Conservation (phyloP, 2,113 vertebrate genomes). For the Ammospiza caudacuta region DNA sequence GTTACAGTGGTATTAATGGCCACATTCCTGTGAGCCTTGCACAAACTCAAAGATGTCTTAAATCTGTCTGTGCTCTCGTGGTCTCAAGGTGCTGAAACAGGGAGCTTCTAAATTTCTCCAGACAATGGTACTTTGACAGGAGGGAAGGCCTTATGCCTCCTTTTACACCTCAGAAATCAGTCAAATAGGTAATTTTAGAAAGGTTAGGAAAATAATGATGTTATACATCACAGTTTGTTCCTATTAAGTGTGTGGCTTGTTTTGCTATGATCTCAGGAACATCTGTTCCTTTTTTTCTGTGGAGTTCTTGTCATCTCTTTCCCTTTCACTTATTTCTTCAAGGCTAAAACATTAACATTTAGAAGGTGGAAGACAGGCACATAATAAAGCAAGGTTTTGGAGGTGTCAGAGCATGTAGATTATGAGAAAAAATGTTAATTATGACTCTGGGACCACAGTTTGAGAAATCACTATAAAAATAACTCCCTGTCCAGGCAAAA, state of each 20-base stretch:
- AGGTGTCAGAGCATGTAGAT: background rate
- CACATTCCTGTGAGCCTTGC: background rate
- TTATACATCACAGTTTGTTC: background rate
- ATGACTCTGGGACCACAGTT: background rate
- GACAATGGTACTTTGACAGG: background rate
- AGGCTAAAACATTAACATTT: background rate
- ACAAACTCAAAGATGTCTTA: background rate
- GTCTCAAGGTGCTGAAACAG: background rate
- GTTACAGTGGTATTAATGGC: background rate
- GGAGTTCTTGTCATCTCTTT: background rate
- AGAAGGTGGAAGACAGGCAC: background rate
- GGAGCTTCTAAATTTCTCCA: conserved; percentile 1
- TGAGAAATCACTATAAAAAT: background rate
- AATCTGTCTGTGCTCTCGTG: background rate
- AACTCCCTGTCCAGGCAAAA: background rate
- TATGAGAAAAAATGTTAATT: background rate
- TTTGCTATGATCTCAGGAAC: conserved; percentile 32
- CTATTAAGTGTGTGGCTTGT: background rate
- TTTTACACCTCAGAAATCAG: conserved; percentile 60
- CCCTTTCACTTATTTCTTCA: background rate
- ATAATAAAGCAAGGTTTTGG: background rate
- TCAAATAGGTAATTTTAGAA: conserved; percentile 46
- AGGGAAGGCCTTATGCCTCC: background rate
- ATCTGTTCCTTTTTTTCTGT: conserved; percentile 22
- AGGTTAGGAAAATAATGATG: conserved; percentile 12